Evolutionary conservation across 2,113 vertebrate genomes (phyloP).

Genomic region (Oryzias javanicus): DNA sequence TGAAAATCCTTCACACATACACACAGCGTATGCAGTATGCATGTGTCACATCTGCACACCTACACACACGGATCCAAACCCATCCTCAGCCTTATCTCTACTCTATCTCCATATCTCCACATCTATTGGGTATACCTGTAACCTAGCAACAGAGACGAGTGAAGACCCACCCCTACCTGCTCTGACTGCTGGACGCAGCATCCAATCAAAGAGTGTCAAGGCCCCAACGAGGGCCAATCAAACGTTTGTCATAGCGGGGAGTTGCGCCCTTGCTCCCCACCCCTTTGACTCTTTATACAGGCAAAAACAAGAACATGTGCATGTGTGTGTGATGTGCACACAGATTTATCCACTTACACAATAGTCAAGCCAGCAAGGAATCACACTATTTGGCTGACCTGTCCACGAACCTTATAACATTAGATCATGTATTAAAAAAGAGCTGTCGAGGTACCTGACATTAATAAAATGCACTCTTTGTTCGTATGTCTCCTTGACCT

Average conservation of each 20-base stretch:
- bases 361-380: conserved; percentile 30
- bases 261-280: conserved; percentile 55
- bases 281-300: conserved; percentile 50
- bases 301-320: conserved; percentile 16
- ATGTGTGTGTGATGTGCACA: conserved; percentile 10
- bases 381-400: conserved; percentile 35
- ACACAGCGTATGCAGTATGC: background rate
- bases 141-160: conserved; percentile 81
- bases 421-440: conserved; percentile 21
- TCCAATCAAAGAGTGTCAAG: conserved; percentile 57
- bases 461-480: conserved; percentile 7
- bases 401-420: conserved; percentile 50
- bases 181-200: conserved; percentile 65
- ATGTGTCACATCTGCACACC: conserved; percentile 4
- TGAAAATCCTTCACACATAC: conserved; percentile 25
- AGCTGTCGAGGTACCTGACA: conserved; percentile 9
- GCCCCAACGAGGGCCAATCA: conserved; percentile 47
- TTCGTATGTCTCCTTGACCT: conserved; percentile 16
- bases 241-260: conserved; percentile 46
- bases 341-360: background rate
- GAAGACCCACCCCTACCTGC: conserved; percentile 76
- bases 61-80: conserved; percentile 45
- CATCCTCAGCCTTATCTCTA: conserved; percentile 68
- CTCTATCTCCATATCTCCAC: conserved; percentile 73
- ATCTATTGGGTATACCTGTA: conserved; percentile 81